Evolutionary conservation across 1,140 invertebrate genomes (phyloP).

Genomic region (Tetramorium simillimum): DNA sequence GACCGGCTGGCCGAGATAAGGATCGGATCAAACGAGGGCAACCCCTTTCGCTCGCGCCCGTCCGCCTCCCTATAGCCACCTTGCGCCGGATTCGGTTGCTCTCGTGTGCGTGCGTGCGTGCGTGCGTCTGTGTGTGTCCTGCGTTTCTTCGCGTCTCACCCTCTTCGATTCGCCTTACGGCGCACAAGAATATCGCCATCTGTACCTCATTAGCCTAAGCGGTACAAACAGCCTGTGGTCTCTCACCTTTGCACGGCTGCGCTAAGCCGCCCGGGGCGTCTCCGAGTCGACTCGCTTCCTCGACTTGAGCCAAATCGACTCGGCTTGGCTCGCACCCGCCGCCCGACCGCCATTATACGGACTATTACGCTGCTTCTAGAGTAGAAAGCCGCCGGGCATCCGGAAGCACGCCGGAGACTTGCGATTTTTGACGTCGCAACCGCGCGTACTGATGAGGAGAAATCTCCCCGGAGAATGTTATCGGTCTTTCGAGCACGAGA

Average conservation of each 20-base stretch:
- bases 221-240: conserved; percentile 74
- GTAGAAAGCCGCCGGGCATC: conserved; percentile 65
- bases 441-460: conserved; percentile 50
- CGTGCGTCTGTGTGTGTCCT: background rate
- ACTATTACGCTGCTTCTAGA: conserved; percentile 66
- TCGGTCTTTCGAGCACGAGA: conserved; percentile 20
- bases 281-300: conserved; percentile 34
- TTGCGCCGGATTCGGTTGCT: background rate
- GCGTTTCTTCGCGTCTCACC: conserved; percentile 52
- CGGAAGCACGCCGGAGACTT: conserved; percentile 48
- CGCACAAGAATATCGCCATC: conserved; percentile 71
- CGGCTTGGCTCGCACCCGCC: conserved; percentile 35
- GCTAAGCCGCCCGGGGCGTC: conserved; percentile 27
- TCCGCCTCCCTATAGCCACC: background rate
- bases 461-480: conserved; percentile 43
- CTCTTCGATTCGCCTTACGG: conserved; percentile 62
- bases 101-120: conserved; percentile 23
- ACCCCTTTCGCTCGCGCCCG: conserved; percentile 67
- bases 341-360: conserved; percentile 67
- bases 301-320: background rate
- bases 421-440: conserved; percentile 48
- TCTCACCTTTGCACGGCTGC: conserved; percentile 65
- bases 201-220: conserved; percentile 80
- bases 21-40: conserved; percentile 64
- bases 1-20: conserved; percentile 73